A percentile compares a stretch with the other conserved stretches of the same genome.
Conservation (phyloP, 2,797 vertebrate species). For the Antrozous pallidus region DNA sequence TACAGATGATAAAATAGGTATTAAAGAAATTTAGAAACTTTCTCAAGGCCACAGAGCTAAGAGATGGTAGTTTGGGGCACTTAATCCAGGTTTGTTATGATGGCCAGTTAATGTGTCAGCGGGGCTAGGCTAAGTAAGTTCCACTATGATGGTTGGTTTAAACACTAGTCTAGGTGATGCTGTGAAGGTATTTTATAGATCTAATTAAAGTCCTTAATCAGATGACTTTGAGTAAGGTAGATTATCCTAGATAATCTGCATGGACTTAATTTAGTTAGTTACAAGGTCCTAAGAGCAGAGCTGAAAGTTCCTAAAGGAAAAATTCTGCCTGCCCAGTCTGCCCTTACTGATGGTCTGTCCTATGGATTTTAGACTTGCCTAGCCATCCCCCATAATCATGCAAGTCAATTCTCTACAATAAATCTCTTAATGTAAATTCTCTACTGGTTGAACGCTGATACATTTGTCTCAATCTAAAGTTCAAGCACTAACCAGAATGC, state of each 20-base stretch:
- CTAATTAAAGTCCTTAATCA: constrained; percentile 14
- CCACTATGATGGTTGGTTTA: background rate
- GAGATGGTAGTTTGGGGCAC: background rate
- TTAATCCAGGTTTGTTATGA: background rate
- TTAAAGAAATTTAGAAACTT: constrained; percentile 1
- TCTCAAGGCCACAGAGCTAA: background rate
- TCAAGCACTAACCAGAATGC: background rate
- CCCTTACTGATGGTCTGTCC: background rate
- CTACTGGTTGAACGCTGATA: background rate
- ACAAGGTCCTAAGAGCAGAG: background rate
- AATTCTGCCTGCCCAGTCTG: background rate
- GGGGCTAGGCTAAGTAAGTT: background rate
- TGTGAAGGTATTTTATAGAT: constrained; percentile 11
- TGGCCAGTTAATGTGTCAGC: background rate
- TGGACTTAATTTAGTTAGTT: background rate
- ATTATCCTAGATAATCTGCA: background rate
- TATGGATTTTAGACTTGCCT: background rate
- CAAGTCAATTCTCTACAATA: background rate
- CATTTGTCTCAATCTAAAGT: background rate
- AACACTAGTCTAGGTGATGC: background rate
- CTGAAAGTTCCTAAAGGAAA: background rate
- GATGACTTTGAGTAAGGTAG: background rate
- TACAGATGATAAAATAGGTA: background rate
- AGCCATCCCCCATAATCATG: background rate
- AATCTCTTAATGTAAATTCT: background rate